Evolutionary conservation across 1,140 invertebrate genomes (phyloP), one percentile per base, ranked within the genome.

Genomic region (Macrocentrus cingulum): DNA sequence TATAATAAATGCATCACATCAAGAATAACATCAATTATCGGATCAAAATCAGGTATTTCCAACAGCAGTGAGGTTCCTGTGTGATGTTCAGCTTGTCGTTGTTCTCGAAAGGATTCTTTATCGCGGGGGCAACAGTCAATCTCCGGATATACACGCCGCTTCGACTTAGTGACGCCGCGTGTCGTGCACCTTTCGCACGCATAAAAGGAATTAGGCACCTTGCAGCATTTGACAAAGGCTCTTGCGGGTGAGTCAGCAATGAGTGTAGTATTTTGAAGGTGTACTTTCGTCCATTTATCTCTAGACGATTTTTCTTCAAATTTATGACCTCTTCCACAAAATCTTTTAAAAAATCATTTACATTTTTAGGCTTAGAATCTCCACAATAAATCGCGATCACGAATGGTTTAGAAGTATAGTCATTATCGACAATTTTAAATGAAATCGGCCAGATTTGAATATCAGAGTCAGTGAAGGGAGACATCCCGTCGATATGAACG

Each of bases 1-100:
- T 56, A 61, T 15, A 62, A 48, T 11, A 65, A 46, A 55, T 65
- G 63, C 63, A 62, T 62, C 0, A 45, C 18, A 45, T 62, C 63
- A 3, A 61, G 36, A 29, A 53, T 23, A 11, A 62, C 55, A 29
- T 32, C 34, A n/a, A 23, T 51, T 1, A 60, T 22, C 9, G 45
- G 56, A 57, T 65, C 54, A 34, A 62, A 60, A 45, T 58, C 45
- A 8, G 48, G 15, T 29, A 65, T 20, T n/a, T n/a, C n/a, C 32
- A 29, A 34, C 36, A 60, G 37, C 32, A 65, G 25, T 42, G 57
- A 54, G 29, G 53, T 55, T n/a, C 15, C 36, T 44, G 8, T 53
- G 23, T 65, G 63, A 37, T 62, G 63, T 49, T 60, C 48, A 18
- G 19, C 41, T 55, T 65, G 60, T 18, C 4, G 1, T 56, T 46